Base-by-base conservation (phyloP, 2,888 invertebrate species). In the Xestobium rufovillosum region DNA sequence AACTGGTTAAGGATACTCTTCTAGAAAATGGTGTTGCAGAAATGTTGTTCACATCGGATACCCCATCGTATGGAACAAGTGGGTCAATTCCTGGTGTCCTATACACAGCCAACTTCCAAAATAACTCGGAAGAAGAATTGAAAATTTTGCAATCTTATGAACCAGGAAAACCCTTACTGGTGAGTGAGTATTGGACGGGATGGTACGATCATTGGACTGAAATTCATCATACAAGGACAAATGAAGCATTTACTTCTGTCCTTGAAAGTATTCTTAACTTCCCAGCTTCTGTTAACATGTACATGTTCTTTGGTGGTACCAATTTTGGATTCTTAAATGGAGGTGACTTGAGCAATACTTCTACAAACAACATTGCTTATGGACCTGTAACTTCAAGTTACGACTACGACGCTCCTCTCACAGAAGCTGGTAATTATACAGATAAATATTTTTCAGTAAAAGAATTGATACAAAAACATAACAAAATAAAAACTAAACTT, bases 231-330 rank as follows among this genome's bases (percentile, higher is more conserved):
- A 42, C 44, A 6, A 47, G 49, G 3, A 40, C 45, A 14, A 34
- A 44, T 14, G 31, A 44, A 17, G 49, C 32, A n/a, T 59, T 56
- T 32, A 28, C 19, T 13, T 34, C 47, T 8, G 39, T 46, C 15
- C 52, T 50, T 30, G 50, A 52, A 36, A 33, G 35, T 17, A 55
- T 56, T 25, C 27, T 57, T 12, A 37, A 46, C 2, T 59, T 59
- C 45, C 62, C 63, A 3, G 74, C 75, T 4, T 77, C 81, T 32
- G 78, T 92, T 25, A 94, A 89, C 55, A 77, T 92, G 51, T 95
- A 92, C 59, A 88, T 94, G 84, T 91, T 90, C 65, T 82, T 80
- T 53, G 94, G 94, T 9, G 92, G 94, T 32, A 85, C 86, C 1
- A 91, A 87, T 56, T 87, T 82, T 56, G 87, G 78, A 36, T 89